Percentiles rank a stretch among this genome's conserved stretches.
Evolutionary conservation across 1,140 invertebrate species (phyloP).

Genomic region (Lucilia sericata): DNA sequence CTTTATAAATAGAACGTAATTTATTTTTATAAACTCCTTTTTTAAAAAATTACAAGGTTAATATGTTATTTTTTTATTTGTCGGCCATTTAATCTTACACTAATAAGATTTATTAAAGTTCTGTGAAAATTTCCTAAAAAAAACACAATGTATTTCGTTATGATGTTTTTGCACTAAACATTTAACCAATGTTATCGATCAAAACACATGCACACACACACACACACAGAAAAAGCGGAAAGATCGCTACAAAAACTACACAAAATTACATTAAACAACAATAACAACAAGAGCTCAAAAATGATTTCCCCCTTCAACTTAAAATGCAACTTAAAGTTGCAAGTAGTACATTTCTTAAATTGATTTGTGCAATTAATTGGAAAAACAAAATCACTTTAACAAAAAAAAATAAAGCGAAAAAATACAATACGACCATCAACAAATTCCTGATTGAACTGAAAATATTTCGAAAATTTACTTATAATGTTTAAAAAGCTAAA

Average conservation of each 20-base stretch:
- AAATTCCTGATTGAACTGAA: constrained; percentile 37
- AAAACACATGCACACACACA: too few relatives aligned
- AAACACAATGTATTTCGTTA: neutral
- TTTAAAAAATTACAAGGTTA: neutral
- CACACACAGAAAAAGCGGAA: too few relatives aligned
- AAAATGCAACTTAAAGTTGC: constrained; percentile 55
- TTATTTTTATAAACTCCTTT: neutral
- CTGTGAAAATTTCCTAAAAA: neutral
- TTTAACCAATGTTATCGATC: constrained; percentile 64
- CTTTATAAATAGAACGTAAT: neutral
- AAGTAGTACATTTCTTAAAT: constrained; percentile 63
- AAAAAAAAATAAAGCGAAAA: neutral
- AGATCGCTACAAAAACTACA: neutral
- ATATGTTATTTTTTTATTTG: neutral
- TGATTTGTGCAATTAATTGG: constrained; percentile 67
- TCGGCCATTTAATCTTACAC: neutral
- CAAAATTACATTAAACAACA: neutral
- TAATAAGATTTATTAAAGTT: constrained; percentile 30
- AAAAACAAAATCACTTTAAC: constrained; percentile 31
- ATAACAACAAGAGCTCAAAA: neutral
- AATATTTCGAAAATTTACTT: constrained; percentile 43
- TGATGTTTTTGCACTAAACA: constrained; percentile 37
- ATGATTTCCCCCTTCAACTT: constrained; percentile 39
- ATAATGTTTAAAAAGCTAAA: constrained; percentile 26
- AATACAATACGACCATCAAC: constrained; percentile 19